Conservation (phyloP, 2,113 vertebrate species). For the Gallinago paraguaiae region DNA sequence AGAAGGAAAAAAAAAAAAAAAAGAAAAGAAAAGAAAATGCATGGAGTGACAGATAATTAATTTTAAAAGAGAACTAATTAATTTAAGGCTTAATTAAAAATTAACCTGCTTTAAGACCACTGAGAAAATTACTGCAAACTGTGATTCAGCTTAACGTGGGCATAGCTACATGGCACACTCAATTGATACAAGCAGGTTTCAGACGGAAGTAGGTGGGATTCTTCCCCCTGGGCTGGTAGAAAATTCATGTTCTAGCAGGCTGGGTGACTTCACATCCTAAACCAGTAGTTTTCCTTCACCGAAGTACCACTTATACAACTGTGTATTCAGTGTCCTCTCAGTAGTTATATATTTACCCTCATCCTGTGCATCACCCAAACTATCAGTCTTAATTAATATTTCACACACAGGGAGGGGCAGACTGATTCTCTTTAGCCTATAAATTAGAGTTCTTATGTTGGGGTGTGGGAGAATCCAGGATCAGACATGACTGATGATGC, state of each 20-base stretch:
- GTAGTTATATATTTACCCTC: not conserved
- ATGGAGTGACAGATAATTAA: not conserved
- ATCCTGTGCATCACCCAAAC: not conserved
- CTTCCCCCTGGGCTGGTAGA: not conserved
- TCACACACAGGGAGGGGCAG: not conserved
- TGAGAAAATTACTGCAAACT: not conserved
- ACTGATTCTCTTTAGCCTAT: not conserved
- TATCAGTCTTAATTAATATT: not conserved
- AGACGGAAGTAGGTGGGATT: not conserved
- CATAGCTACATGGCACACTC: not conserved
- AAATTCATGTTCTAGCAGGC: not conserved
- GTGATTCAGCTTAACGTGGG: not conserved
- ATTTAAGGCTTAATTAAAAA: constrained; percentile 29
- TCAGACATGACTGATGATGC: accelerated
- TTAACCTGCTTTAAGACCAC: not conserved
- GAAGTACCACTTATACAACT: not conserved
- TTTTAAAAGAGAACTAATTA: not conserved
- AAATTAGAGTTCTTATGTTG: not conserved
- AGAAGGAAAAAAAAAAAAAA: not conserved
- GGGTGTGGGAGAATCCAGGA: not conserved
- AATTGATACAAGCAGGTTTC: not conserved
- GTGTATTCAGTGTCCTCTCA: not conserved
- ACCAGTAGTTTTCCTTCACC: not conserved
- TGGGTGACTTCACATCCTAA: not conserved
- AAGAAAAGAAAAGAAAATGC: not conserved